Base-by-base conservation (phyloP, 2,797 vertebrate genomes). In the Helostoma temminkii region DNA sequence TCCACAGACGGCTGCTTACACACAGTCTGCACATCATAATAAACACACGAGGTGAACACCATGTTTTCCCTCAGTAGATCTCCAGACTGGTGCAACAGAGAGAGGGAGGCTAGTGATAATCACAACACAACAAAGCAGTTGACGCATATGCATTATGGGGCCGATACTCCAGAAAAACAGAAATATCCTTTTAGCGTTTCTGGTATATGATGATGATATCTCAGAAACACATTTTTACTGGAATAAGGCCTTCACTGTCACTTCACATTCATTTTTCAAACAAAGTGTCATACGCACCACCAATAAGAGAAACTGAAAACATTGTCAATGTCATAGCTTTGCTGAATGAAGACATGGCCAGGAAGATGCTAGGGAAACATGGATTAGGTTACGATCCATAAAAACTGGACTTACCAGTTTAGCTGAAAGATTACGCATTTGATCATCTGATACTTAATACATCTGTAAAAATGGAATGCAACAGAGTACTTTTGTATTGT, bases 11-110 rank as follows among this genome's bases (percentile, higher is more conserved):
- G 50, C 73, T 81, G 84, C 82, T 88, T 85, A 90, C 90, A 89
- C 86, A 80, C 80, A 71, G 74, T 74, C 76, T 78, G 85, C 71
- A 87, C 86, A 84, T 78, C 90, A 91, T 92, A 90, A 91, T 88
- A 91, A 89, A 91, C 87, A 90, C 76, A 72, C 1, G 37, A 68
- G 74, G 68, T 2, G 36, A 63, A 78, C 74, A 10, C 74, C 10
- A 4, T 76, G 80, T 86, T 84, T 91, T 87, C 49, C 61, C 30
- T 54, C 74, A 14, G 74, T 55, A 9, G 3, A 37, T 54, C 41
- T 69, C 28, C 19, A 45, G 34, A 70, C 59, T 36, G 64, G 37
- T 54, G 36, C 74, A 47, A 19, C 24, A 16, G 42, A 26, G 34
- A 25, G 61, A 46, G 45, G 48, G 32, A 47, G 68, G 62, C 37